Evolutionary conservation across 1,140 invertebrate species (phyloP).

Genomic region (Zaprionus nigranus): DNA sequence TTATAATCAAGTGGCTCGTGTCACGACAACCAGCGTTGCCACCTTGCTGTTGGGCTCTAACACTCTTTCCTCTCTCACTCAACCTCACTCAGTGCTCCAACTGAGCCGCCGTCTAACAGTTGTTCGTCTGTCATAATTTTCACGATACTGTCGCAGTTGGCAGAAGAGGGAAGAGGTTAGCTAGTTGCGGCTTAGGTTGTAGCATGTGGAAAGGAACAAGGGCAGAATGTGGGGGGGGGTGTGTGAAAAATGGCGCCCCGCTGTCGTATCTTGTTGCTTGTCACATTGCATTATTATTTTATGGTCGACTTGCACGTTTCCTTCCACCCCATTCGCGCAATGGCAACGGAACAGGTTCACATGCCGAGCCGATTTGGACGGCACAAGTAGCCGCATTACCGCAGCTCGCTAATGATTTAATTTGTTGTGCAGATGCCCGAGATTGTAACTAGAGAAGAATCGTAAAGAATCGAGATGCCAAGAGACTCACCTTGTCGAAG

Average conservation of each 20-base stretch:
- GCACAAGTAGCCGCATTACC: constrained; percentile 35
- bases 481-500: not conserved
- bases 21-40: not conserved
- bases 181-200: not conserved
- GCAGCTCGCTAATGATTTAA: constrained; percentile 64
- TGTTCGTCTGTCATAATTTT: constrained; percentile 74
- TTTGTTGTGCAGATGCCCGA: constrained; percentile 40
- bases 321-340: constrained; percentile 29
- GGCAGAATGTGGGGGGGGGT: constrained; percentile 20
- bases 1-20: not conserved
- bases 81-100: not conserved
- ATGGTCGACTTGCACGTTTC: constrained; percentile 52
- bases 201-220: not conserved
- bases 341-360: constrained; percentile 65
- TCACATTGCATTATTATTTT: constrained; percentile 83
- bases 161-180: not conserved
- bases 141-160: constrained; percentile 64
- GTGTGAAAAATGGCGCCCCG: constrained; percentile 77
- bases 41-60: not conserved
- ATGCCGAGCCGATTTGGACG: not conserved
- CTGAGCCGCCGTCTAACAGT: constrained; percentile 35
- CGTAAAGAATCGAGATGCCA: not conserved
- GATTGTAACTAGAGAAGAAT: not conserved
- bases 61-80: not conserved
- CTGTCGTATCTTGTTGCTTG: constrained; percentile 72